A percentile compares a stretch with the other conserved stretches of the same genome.
Conservation (phyloP, 1,140 invertebrate genomes). For the Bicyclus anynana region DNA sequence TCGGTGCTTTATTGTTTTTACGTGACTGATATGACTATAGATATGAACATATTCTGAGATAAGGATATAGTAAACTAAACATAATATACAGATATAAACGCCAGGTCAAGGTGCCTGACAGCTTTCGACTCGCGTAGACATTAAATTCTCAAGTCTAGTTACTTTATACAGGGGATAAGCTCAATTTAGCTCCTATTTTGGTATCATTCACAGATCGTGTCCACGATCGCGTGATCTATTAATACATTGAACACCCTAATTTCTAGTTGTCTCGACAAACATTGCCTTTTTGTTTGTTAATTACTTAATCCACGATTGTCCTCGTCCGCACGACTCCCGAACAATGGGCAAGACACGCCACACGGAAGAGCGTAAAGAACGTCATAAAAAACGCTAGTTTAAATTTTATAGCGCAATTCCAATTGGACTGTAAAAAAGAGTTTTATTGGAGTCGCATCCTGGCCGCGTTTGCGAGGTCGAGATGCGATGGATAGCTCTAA, state of each 20-base stretch:
- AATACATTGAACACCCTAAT: slow-evolving; percentile 44
- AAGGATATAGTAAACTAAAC: neutral
- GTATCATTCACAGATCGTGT: slow-evolving; percentile 35
- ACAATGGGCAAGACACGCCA: slow-evolving; percentile 54
- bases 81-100: slow-evolving; percentile 24
- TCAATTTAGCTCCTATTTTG: slow-evolving; percentile 56
- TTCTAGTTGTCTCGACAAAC: slow-evolving; percentile 47
- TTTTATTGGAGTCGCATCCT: slow-evolving; percentile 72
- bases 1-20: slow-evolving; percentile 71
- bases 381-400: slow-evolving; percentile 71
- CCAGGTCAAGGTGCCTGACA: slow-evolving; percentile 64
- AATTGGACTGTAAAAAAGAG: slow-evolving; percentile 72
- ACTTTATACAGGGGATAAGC: slow-evolving; percentile 58
- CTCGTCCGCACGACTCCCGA: slow-evolving; percentile 45
- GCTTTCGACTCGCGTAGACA: slow-evolving; percentile 60
- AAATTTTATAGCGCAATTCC: slow-evolving; percentile 69
- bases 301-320: slow-evolving; percentile 58
- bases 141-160: too few relatives aligned
- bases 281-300: slow-evolving; percentile 42
- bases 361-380: slow-evolving; percentile 65
- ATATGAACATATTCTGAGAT: slow-evolving; percentile 29
- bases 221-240: slow-evolving; percentile 48
- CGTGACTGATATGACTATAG: slow-evolving; percentile 68
- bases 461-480: slow-evolving; percentile 62
- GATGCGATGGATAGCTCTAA: slow-evolving; percentile 57